phyloP scores from a whole-genome alignment of 2,888 invertebrate species.

The Drosophila imparisetae region DNA sequence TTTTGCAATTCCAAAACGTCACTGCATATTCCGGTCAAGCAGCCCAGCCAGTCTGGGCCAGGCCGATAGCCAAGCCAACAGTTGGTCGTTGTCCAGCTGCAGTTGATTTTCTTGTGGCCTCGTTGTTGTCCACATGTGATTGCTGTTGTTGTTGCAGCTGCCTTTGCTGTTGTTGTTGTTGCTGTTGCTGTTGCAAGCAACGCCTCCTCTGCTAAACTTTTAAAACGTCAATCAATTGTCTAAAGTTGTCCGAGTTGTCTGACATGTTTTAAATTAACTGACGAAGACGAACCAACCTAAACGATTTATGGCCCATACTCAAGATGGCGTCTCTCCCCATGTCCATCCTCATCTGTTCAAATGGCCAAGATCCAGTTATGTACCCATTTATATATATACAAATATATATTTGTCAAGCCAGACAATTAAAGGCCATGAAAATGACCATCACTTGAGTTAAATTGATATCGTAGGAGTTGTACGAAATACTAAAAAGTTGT shows the following conservation, averaged over 20 bases:
- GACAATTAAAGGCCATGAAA: slow-evolving; percentile 38
- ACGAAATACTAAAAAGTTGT: not conserved
- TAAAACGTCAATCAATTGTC: slow-evolving; percentile 84
- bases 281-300: slow-evolving; percentile 81
- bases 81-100: slow-evolving; percentile 56
- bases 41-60: slow-evolving; percentile 19
- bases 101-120: slow-evolving; percentile 61
- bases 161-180: slow-evolving; percentile 22
- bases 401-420: slow-evolving; percentile 13
- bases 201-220: slow-evolving; percentile 82
- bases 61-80: slow-evolving; percentile 44
- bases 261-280: slow-evolving; percentile 84
- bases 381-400: slow-evolving; percentile 14
- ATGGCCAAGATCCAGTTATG: slow-evolving; percentile 31
- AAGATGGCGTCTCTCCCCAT: slow-evolving; percentile 71
- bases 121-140: slow-evolving; percentile 37
- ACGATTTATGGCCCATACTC: slow-evolving; percentile 80
- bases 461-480: slow-evolving; percentile 39
- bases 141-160: slow-evolving; percentile 43
- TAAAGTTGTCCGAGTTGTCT: slow-evolving; percentile 82
- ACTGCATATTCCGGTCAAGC: slow-evolving; percentile 68
- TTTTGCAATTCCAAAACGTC: slow-evolving; percentile 78
- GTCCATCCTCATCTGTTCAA: not conserved
- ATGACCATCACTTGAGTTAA: slow-evolving; percentile 46
- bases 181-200: slow-evolving; percentile 59